Base-by-base conservation (phyloP, 2,888 invertebrate species). In the Tachina grossa region DNA sequence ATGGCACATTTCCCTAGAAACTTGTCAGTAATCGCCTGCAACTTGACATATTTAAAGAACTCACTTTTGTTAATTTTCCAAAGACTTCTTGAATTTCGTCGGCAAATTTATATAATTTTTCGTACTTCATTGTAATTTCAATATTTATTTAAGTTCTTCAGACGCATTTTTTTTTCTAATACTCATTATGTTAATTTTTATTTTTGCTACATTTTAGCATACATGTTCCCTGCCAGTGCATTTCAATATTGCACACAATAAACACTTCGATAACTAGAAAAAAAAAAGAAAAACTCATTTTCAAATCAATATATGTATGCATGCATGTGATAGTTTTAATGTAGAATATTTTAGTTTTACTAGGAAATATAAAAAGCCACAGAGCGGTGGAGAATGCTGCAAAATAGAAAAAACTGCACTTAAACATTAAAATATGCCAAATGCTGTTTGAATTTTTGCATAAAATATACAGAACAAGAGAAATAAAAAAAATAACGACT, bases 391-490 rank as follows among this genome's bases (percentile, higher is more conserved):
- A 49, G 49, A 47, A 49, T 65, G n/a, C 41, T 79, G 66, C n/a
- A 43, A 51, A 68, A 66, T 6, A 57, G 13, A 41, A 78, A 41
- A 74, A 82, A 31, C 31, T 55, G 57, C 63, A 74, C 22, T 59
- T 49, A 71, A 76, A 72, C 61, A 63, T 76, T 65, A 86, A 68
- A 83, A 86, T 80, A 83, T 83, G 80, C 83, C 72, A 83, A 83
- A 76, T 74, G 79, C 72, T 65, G 71, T 72, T 72, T 55, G 31
- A 13, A 69, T 77, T 85, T 83, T 76, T 76, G 72, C 79, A 83
- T 75, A 76, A 72, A 83, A 79, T 61, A 61, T 47, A 55, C 69
- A 66, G 39, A 65, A 71, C 43, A 59, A 39, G 19, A 81, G 53
- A n/a, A 49, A 10, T 16, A 16, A 66, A 19, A 59, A 57, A 65